Evolutionary conservation across 2,888 invertebrate species (phyloP), one percentile per base, ranked within the genome.

Genomic region (Yponomeuta cagnagella): DNA sequence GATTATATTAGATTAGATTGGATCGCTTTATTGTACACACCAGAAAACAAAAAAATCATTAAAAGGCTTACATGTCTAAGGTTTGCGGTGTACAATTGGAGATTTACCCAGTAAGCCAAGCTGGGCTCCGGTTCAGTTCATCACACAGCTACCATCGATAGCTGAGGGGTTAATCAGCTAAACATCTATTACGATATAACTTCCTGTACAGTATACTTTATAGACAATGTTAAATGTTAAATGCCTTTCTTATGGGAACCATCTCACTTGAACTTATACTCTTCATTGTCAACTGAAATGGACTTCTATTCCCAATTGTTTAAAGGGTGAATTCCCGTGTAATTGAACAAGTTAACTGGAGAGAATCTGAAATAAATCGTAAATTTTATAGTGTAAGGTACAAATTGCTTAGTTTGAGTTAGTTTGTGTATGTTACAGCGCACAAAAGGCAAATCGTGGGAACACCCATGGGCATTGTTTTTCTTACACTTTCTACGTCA

Each of bases 401-500:
- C 4, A 68, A 48, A 43, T 48, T 43, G 43, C 68, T 1, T 10
- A 31, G 65, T 65, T 9, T 10, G 23, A 8, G 10, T 67, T 64
- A 10, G 43, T 67, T 68, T 43, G 43, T 68, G 10, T 68, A 9
- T 43, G 4, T 58, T 58, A 15, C 10, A 52, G 12, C 10, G 52
- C 12, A 52, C 52, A 68, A 68, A 15, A 43, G 68, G 48, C 48
- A 33, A 68, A n/a, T 43, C 68, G 68, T 68, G 68, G 68, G 68
- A 68, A 48, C 9, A 37, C 8, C 48, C 68, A 10, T 37, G 33
- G 12, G 68, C 48, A 68, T 48, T 48, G 68, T 68, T 68, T 68
- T 68, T 68, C 68, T 33, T 68, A 48, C 68, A 68, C 68, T 68
- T 68, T 68, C 68, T 68, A 68, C n/a, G 68, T 23, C 68, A 68